These are phyloP conservation scores for Meiosimyza platycephala DNA, from an alignment of 2,888 invertebrate genomes.

Conservation along the genomic window DNA sequence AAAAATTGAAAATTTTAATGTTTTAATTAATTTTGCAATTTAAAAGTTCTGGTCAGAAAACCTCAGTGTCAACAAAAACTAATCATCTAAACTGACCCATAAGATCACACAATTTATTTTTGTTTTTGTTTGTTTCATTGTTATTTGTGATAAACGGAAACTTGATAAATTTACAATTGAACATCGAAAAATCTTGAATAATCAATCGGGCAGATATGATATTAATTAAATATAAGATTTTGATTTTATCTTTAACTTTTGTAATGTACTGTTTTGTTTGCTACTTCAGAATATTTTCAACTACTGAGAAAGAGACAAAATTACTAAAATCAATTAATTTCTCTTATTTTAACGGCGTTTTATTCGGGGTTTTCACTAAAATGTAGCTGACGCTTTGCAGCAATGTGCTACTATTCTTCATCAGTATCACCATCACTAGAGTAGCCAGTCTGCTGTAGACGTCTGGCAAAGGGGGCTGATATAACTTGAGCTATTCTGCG, in stretches of 20 bases:
- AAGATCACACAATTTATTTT: no score
- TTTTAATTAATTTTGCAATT: no score
- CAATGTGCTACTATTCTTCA: slow-evolving; percentile 76
- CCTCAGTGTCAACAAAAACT: no score
- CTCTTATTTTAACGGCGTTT: slow-evolving; percentile 3
- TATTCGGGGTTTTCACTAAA: slow-evolving; percentile 10
- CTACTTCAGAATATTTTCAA: slow-evolving; percentile 40
- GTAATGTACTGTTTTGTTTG: slow-evolving; percentile 38
- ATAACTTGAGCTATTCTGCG: slow-evolving; percentile 83
- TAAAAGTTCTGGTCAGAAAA: no score
- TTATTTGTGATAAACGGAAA: slow-evolving; percentile 28
- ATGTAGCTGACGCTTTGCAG: neutral
- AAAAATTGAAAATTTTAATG: no score
- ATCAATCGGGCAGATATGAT: slow-evolving; percentile 14
- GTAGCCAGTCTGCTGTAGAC: slow-evolving; percentile 66
- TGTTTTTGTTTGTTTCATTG: slow-evolving; percentile 15
- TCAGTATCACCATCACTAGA: slow-evolving; percentile 92
- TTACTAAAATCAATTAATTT: slow-evolving; percentile 28
- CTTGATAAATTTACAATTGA: slow-evolving; percentile 28
- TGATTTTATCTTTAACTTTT: slow-evolving; percentile 31
- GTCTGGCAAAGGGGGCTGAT: slow-evolving; percentile 76
- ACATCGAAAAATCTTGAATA: slow-evolving; percentile 26
- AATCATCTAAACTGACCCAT: no score
- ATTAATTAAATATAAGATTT: slow-evolving; percentile 37
- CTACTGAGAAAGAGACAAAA: slow-evolving; percentile 29